Conservation (phyloP, 2,113 vertebrate species). For the Antechinus stuartii region DNA sequence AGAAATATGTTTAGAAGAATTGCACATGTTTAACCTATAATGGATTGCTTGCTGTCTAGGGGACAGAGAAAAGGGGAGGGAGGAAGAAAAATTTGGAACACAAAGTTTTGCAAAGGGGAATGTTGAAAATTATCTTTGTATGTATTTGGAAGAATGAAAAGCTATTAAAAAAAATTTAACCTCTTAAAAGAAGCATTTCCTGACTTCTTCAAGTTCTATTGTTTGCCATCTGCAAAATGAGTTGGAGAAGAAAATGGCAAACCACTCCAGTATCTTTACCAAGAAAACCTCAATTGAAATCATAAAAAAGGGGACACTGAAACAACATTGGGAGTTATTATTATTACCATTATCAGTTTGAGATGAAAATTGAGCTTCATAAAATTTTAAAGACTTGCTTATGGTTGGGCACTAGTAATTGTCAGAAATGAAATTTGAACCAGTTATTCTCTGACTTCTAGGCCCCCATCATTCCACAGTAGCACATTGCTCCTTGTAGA, state of each 20-base stretch:
- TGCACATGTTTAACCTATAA: too few species aligned
- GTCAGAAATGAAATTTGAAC: constrained; percentile 19
- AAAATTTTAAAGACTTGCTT: neutral
- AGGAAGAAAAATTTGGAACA: too few species aligned
- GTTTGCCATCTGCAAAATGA: neutral
- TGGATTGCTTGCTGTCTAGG: too few species aligned
- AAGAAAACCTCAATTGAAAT: neutral
- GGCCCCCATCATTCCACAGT: too few species aligned
- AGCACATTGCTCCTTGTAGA: too few species aligned
- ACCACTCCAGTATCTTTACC: neutral
- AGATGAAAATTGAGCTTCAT: neutral
- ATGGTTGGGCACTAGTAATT: neutral
- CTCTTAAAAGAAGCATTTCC: neutral
- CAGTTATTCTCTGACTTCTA: neutral
- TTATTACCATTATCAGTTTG: neutral
- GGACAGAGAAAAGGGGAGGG: too few species aligned
- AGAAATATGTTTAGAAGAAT: too few species aligned
- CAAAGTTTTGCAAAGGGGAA: too few species aligned
- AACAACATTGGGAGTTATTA: neutral
- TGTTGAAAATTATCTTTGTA: too few species aligned
- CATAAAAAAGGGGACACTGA: neutral
- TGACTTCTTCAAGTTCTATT: neutral
- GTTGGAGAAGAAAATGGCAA: neutral
- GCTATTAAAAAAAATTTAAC: neutral
- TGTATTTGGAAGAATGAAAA: too few species aligned